Evolutionary conservation across 1,140 invertebrate genomes (phyloP), one percentile per base, ranked within the genome.

Genomic region (Cherax quadricarinatus): DNA sequence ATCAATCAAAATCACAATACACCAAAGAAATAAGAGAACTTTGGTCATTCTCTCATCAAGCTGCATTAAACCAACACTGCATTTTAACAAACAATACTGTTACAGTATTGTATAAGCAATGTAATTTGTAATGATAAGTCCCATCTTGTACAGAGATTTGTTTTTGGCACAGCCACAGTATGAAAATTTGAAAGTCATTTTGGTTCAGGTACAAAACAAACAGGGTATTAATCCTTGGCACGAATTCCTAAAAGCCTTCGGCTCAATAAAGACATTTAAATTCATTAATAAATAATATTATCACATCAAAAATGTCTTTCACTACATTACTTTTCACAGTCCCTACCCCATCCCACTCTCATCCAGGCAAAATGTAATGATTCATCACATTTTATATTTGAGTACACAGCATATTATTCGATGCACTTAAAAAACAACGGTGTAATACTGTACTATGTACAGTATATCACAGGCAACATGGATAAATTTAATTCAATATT

Each of bases 271-370:
- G 91, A 92, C 91, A 91, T 91, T 84, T 78, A 92, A 75, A 92
- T 88, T 92, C 86, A 92, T 88, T 88, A 84, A 88, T 92, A 92
- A 92, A 92, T 88, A 92, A 88, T 80, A 92, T 75, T 92, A 92
- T 92, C 91, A 92, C 91, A 92, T 92, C 79, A 88, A 92, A 91
- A 92, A 88, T 92, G 91, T 92, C 91, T 92, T 92, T 92, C 91
- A 92, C 91, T 92, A 92, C 91, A 92, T 92, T 87, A 91, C 90
- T 91, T 91, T 75, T 92, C 91, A 92, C 90, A 92, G 49, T 88
- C 86, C 91, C 80, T 53, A 62, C 78, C 78, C 85, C 79, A 16
- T 57, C 85, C n/a, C 53, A 60, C 89, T 48, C 5, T 30, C 51
- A 24, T 30, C 70, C 21, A 30, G 70, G 70, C 1, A 75, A 75